A percentile compares a stretch with the other conserved stretches of the same genome.
These are phyloP conservation scores for Geodia barretti DNA, from an alignment of 37 sponge, comb jelly and placozoan species.

Conservation along the genomic window DNA sequence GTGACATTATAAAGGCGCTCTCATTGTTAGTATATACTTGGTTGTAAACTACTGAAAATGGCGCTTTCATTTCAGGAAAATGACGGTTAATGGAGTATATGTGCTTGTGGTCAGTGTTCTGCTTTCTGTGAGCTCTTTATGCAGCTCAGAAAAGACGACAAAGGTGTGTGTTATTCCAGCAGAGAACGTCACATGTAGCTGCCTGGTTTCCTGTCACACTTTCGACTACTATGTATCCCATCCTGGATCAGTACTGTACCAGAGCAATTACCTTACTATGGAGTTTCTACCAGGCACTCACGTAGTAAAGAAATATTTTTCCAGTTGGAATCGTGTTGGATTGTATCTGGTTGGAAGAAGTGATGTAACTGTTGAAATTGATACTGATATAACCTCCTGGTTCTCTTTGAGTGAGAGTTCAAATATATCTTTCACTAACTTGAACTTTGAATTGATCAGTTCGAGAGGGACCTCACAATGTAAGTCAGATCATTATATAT, in stretches of 20 bases:
- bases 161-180: neutral
- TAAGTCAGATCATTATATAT: no score
- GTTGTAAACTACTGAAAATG: no score
- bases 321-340: neutral
- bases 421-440: neutral
- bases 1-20: no score
- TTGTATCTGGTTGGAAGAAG: neutral
- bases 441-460: no score
- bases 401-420: neutral
- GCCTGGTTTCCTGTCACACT: neutral
- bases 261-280: neutral
- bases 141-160: no score
- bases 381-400: neutral
- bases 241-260: no score
- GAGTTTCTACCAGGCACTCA: neutral
- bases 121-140: no score
- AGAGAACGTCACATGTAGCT: neutral
- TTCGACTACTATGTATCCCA: neutral
- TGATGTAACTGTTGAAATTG: neutral
- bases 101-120: no score
- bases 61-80: no score
- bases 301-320: neutral
- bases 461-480: no score
- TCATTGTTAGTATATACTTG: no score
- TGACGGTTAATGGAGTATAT: no score